Evolutionary conservation across 2,797 vertebrate species (phyloP).

Genomic region (Dallia pectoralis): DNA sequence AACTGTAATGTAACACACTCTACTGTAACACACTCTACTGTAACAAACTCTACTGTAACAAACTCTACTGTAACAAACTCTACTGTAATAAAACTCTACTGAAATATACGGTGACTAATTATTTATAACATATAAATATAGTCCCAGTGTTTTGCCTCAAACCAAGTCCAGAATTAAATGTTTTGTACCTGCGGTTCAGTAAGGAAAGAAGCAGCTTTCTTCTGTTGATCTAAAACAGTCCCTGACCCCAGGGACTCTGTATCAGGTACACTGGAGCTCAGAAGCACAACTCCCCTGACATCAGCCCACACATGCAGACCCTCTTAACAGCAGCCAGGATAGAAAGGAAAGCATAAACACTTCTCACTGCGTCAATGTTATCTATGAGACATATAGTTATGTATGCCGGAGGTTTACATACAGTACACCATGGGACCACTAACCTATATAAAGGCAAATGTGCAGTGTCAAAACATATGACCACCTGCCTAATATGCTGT

Average conservation of each 20-base stretch:
- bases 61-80: too few relatives aligned
- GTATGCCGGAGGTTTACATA: too few relatives aligned
- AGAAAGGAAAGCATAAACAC: background rate
- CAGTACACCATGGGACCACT: too few relatives aligned
- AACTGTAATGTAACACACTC: too few relatives aligned
- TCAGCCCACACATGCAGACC: constrained; percentile 1
- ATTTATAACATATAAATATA: background rate
- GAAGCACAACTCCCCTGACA: background rate
- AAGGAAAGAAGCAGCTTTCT: constrained; percentile 10
- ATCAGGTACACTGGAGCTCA: background rate
- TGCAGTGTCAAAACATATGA: too few relatives aligned
- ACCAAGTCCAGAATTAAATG: constrained; percentile 4
- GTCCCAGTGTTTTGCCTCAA: constrained; percentile 1
- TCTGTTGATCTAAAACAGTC: constrained; percentile 1
- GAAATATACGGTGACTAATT: constrained; percentile 11
- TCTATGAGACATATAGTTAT: too few relatives aligned
- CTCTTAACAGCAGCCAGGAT: too few relatives aligned
- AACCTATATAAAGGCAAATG: too few relatives aligned
- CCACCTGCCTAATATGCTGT: too few relatives aligned
- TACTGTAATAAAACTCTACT: constrained; percentile 25
- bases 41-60: too few relatives aligned
- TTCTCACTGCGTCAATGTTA: background rate
- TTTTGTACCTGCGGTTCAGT: background rate
- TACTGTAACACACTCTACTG: too few relatives aligned
- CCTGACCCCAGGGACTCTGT: background rate